Evolutionary conservation across 1,140 invertebrate species (phyloP).

Genomic region (Sitobion miscanthi): DNA sequence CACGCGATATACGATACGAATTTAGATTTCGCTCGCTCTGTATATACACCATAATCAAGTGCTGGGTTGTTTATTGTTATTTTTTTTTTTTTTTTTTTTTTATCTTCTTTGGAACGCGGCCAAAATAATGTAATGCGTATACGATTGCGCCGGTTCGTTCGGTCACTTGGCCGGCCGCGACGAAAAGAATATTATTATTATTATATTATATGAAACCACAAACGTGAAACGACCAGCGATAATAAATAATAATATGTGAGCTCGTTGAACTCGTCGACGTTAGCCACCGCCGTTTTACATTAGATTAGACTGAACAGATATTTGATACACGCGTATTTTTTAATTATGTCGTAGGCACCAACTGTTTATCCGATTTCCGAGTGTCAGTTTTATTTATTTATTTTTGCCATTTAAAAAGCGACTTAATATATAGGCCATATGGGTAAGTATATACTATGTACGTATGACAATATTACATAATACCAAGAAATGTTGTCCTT

Average conservation of each 20-base stretch:
- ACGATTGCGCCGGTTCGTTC: background rate
- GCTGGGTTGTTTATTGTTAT: background rate
- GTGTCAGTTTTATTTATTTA: background rate
- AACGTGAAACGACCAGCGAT: background rate
- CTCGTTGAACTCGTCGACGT: background rate
- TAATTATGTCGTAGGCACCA: background rate
- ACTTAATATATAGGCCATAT: background rate
- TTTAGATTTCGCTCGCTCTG: background rate
- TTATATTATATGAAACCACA: background rate
- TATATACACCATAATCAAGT: background rate
- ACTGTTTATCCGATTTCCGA: background rate
- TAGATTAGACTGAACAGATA: background rate
- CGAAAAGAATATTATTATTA: background rate
- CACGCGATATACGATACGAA: background rate
- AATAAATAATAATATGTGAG: background rate
- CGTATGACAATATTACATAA: background rate
- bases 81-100: background rate
- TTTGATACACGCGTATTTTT: no score
- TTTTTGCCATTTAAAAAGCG: background rate
- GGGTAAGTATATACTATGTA: background rate
- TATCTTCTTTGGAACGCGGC: constrained; percentile 7
- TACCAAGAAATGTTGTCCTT: background rate
- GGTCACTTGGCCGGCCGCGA: background rate
- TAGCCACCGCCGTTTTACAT: background rate
- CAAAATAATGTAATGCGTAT: background rate